A percentile compares a stretch with the other conserved stretches of the same genome.
Conservation (phyloP, 2,797 vertebrate species). For the Periophthalmus magnuspinnatus region DNA sequence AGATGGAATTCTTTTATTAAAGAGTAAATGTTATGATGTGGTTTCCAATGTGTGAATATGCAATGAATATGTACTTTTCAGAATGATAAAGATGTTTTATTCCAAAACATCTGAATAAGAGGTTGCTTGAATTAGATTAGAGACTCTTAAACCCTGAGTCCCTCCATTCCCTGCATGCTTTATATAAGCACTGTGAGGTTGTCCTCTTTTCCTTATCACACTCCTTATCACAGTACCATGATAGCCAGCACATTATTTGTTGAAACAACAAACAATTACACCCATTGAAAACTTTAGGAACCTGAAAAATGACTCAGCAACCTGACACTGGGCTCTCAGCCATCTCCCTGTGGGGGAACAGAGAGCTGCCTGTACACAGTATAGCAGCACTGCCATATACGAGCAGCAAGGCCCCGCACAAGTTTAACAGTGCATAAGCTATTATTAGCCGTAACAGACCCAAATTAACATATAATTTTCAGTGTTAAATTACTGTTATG, state of each 20-base stretch:
- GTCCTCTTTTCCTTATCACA: conserved; percentile 8
- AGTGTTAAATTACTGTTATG: background rate
- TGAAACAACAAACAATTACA: conserved; percentile 66
- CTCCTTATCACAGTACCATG: background rate
- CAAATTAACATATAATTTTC: background rate
- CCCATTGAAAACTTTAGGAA: conserved; percentile 62
- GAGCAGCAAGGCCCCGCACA: conserved; percentile 19
- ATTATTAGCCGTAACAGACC: background rate
- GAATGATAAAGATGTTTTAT: background rate
- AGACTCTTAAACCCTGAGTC: background rate
- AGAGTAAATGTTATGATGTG: background rate
- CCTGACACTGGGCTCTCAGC: conserved; percentile 49
- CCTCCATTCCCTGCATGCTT: background rate
- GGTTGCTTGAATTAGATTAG: background rate
- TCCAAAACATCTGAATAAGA: background rate
- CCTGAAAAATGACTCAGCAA: conserved; percentile 60
- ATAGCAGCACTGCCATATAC: conserved; percentile 41
- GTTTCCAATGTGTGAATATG: background rate
- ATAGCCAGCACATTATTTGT: conserved; percentile 26
- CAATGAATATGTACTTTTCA: background rate
- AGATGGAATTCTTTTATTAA: background rate
- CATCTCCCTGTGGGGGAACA: conserved; percentile 42
- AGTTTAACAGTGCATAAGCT: conserved; percentile 21
- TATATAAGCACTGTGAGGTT: background rate
- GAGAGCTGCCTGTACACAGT: conserved; percentile 49